Conservation (phyloP, 2,888 invertebrate species). For the Pilophorus perplexus region DNA sequence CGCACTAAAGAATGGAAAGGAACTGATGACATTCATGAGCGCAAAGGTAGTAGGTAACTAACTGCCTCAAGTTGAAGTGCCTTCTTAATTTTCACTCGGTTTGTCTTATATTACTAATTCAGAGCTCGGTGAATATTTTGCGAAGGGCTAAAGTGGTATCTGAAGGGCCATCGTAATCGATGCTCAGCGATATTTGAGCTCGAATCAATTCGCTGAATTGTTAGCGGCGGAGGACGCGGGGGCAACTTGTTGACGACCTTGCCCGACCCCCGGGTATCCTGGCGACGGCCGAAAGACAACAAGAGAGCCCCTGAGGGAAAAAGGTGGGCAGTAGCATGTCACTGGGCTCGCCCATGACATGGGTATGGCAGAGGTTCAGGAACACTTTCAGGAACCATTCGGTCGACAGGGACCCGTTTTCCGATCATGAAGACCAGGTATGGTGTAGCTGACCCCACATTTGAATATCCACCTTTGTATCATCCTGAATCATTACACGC, state of each 20-base stretch:
- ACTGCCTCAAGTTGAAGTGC: too few species aligned
- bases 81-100: too few species aligned
- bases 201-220: conserved; percentile 28
- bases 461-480: too few species aligned
- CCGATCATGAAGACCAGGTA: conserved; percentile 44
- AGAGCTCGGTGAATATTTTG: too few species aligned
- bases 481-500: too few species aligned
- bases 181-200: conserved; percentile 37
- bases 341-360: conserved; percentile 49
- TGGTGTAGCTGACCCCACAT: too few species aligned
- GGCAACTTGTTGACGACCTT: conserved; percentile 35
- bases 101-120: too few species aligned
- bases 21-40: too few species aligned
- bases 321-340: conserved; percentile 34
- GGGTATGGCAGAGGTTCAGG: conserved; percentile 51
- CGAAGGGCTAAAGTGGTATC: too few species aligned
- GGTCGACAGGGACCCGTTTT: conserved; percentile 28
- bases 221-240: too few species aligned
- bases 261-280: conserved; percentile 34
- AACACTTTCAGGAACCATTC: conserved; percentile 49
- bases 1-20: too few species aligned
- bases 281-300: conserved; percentile 14
- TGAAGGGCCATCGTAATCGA: conserved; percentile 11
- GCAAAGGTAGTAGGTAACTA: too few species aligned
- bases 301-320: background rate